These are phyloP conservation scores for Callipepla californica DNA, from an alignment of 2,113 vertebrate species.

Conservation along the genomic window DNA sequence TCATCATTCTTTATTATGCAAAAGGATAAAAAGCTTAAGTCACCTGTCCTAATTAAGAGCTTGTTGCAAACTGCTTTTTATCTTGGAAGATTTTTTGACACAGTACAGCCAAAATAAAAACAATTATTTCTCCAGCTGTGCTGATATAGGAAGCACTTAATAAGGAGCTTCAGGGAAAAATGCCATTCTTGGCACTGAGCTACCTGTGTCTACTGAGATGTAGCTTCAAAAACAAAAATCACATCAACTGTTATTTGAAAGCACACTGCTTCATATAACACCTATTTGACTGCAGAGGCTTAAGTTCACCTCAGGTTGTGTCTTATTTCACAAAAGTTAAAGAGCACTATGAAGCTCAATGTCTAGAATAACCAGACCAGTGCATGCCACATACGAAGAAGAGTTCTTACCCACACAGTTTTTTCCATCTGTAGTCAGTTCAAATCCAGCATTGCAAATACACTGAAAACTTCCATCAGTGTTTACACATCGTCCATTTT, in stretches of 20 bases:
- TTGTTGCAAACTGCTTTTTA: neutral
- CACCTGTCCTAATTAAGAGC: neutral
- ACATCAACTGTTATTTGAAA: neutral
- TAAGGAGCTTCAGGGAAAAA: neutral
- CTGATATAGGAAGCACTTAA: neutral
- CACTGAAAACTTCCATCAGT: conserved; percentile 85
- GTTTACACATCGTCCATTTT: conserved; percentile 83
- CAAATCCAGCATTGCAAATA: conserved; percentile 83
- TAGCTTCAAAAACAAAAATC: neutral
- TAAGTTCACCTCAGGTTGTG: neutral
- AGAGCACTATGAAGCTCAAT: neutral
- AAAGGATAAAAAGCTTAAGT: neutral
- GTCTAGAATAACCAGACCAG: neutral
- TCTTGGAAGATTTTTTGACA: neutral
- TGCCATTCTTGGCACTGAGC: neutral
- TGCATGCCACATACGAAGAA: neutral
- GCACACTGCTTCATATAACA: rapidly evolving
- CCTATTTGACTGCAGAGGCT: neutral
- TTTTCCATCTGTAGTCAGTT: conserved; percentile 78
- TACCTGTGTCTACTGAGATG: neutral
- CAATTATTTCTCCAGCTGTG: neutral
- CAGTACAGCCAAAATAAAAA: neutral
- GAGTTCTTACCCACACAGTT: conserved; percentile 80
- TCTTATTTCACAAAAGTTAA: neutral
- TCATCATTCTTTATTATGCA: neutral